Percentiles rank a stretch among this genome's conserved stretches.
phyloP scores from a whole-genome alignment of 2,888 invertebrate species.

The Conus canariensis region DNA sequence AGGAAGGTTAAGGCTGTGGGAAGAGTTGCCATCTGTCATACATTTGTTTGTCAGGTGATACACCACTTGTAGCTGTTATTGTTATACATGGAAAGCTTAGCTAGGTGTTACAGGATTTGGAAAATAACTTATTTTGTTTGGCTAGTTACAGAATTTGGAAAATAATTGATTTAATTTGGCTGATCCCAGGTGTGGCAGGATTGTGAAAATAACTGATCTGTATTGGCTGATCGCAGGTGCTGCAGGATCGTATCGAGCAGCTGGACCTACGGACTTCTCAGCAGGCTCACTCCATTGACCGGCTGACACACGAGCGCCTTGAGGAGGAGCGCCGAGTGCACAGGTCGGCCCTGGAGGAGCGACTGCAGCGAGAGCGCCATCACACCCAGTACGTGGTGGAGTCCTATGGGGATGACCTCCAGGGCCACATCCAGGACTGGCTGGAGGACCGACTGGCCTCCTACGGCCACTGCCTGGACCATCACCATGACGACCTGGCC shows the following conservation, averaged over 20 bases:
- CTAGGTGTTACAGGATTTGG: too few relatives aligned
- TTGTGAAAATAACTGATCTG: too few relatives aligned
- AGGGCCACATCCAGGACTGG: slow-evolving; percentile 70
- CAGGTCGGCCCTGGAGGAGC: slow-evolving; percentile 84
- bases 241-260: slow-evolving; percentile 87
- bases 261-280: slow-evolving; percentile 83
- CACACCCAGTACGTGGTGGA: slow-evolving; percentile 79
- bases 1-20: too few relatives aligned
- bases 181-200: too few relatives aligned
- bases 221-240: slow-evolving; percentile 25
- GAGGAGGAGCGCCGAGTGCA: slow-evolving; percentile 84
- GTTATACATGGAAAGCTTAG: too few relatives aligned
- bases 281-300: slow-evolving; percentile 69
- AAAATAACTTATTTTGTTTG: too few relatives aligned
- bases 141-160: too few relatives aligned
- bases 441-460: slow-evolving; percentile 68
- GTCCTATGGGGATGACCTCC: slow-evolving; percentile 50
- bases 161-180: too few relatives aligned
- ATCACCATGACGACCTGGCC: slow-evolving; percentile 73
- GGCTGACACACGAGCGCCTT: slow-evolving; percentile 82
- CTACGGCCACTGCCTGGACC: slow-evolving; percentile 71
- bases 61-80: too few relatives aligned
- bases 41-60: too few relatives aligned
- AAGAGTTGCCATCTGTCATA: too few relatives aligned
- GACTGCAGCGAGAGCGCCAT: slow-evolving; percentile 82